A percentile compares a stretch with the other conserved stretches of the same genome.
Conservation (phyloP, 2,797 vertebrate species). For the Amblyopsis hoosieri region DNA sequence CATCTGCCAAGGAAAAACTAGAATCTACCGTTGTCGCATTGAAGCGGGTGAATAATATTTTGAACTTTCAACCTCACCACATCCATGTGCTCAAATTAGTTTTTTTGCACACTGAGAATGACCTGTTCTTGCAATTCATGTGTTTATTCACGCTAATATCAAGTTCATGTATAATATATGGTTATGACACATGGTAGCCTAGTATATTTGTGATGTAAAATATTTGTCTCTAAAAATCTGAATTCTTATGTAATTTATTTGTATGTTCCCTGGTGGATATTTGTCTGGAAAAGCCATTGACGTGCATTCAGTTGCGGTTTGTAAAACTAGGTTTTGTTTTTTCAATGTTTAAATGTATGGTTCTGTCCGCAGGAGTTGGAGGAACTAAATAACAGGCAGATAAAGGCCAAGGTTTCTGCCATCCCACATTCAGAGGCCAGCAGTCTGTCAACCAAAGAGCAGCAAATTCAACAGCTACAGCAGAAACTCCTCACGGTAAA, state of each 20-base stretch:
- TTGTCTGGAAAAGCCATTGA: too few relatives aligned
- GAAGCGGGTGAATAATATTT: slow-evolving; percentile 78
- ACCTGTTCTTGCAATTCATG: too few relatives aligned
- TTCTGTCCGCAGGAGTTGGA: slow-evolving; percentile 82
- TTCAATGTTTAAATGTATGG: slow-evolving; percentile 1
- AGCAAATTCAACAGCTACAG: slow-evolving; percentile 83
- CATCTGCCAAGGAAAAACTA: slow-evolving; percentile 81
- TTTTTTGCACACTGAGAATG: neutral
- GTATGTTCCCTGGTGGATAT: too few relatives aligned
- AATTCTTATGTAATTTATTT: too few relatives aligned
- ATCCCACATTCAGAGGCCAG: slow-evolving; percentile 74
- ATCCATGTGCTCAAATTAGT: neutral
- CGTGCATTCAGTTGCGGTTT: neutral
- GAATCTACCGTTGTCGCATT: slow-evolving; percentile 79
- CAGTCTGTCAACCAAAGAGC: slow-evolving; percentile 75
- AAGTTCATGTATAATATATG: too few relatives aligned
- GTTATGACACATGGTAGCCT: too few relatives aligned
- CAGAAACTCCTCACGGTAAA: slow-evolving; percentile 83
- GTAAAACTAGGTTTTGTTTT: neutral
- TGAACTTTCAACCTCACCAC: neutral
- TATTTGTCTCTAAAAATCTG: too few relatives aligned
- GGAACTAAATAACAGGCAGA: slow-evolving; percentile 81
- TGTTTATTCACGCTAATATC: too few relatives aligned
- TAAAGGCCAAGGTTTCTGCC: slow-evolving; percentile 83
- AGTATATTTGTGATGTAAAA: too few relatives aligned